These are phyloP conservation scores for Heliconius aoede DNA, from an alignment of 2,888 invertebrate genomes.

Conservation along the genomic window DNA sequence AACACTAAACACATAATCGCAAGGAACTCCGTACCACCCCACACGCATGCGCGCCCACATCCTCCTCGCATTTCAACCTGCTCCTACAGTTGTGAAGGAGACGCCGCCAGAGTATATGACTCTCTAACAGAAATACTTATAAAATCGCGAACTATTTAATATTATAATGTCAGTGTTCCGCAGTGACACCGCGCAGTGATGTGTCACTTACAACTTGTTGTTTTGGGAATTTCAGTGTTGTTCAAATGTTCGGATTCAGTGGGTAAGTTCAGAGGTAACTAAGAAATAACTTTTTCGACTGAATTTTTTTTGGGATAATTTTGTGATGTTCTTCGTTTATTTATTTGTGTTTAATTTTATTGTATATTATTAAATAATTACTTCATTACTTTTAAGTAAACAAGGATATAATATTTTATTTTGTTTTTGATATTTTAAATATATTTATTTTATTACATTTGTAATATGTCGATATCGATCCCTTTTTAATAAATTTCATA, in stretches of 20 bases:
- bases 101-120: slow-evolving; percentile 46
- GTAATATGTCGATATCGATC: no score
- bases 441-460: not conserved
- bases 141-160: slow-evolving; percentile 42
- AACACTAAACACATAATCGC: not conserved
- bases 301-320: not conserved
- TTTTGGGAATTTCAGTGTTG: slow-evolving; percentile 78
- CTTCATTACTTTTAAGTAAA: not conserved
- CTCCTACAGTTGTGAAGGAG: slow-evolving; percentile 56
- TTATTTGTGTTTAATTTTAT: not conserved
- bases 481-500: no score
- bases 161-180: slow-evolving; percentile 52
- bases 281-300: not conserved
- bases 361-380: slow-evolving; percentile 7
- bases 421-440: not conserved
- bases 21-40: not conserved
- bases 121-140: not conserved
- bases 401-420: not conserved
- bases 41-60: slow-evolving; percentile 60
- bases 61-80: slow-evolving; percentile 52
- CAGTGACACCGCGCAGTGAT: slow-evolving; percentile 62
- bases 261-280: slow-evolving; percentile 62
- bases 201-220: slow-evolving; percentile 61
- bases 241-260: slow-evolving; percentile 75
- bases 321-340: not conserved